These are phyloP conservation scores for Caradrina kadenii DNA, from an alignment of 2,888 invertebrate genomes.

Conservation along the genomic window DNA sequence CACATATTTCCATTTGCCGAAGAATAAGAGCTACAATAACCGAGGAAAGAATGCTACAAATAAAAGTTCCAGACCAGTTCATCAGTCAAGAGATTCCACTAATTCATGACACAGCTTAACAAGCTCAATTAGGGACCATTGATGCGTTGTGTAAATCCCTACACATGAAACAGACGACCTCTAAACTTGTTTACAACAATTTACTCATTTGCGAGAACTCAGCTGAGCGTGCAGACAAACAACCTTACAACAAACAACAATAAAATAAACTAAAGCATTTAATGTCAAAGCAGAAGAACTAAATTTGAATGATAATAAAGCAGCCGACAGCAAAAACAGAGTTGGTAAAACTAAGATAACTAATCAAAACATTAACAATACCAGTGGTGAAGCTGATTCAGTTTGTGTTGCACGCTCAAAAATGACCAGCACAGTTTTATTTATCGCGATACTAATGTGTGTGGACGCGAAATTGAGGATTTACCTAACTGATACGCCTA, in stretches of 20 bases:
- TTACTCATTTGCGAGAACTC: slow-evolving; percentile 72
- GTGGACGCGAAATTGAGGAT: slow-evolving; percentile 75
- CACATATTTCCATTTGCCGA: not conserved
- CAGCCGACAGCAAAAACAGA: slow-evolving; percentile 63
- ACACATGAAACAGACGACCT: slow-evolving; percentile 68
- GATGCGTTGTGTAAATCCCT: slow-evolving; percentile 45
- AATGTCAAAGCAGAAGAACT: slow-evolving; percentile 58
- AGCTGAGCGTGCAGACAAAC: slow-evolving; percentile 65
- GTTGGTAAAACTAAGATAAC: slow-evolving; percentile 73
- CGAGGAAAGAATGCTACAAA: slow-evolving; percentile 7
- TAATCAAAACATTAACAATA: slow-evolving; percentile 72
- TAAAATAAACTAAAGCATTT: slow-evolving; percentile 47
- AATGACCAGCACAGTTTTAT: slow-evolving; percentile 65
- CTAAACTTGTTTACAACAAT: slow-evolving; percentile 74
- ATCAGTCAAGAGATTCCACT: slow-evolving; percentile 37
- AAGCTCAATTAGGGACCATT: slow-evolving; percentile 55
- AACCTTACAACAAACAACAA: slow-evolving; percentile 21
- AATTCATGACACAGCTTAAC: slow-evolving; percentile 47
- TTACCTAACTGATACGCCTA: slow-evolving; percentile 76
- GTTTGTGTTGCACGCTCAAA: slow-evolving; percentile 66
- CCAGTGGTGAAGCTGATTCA: slow-evolving; percentile 72
- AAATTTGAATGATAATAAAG: slow-evolving; percentile 57
- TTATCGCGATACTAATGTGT: slow-evolving; percentile 63
- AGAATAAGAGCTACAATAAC: not conserved
- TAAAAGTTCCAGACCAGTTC: slow-evolving; percentile 29